These are phyloP conservation scores for Epiblema foenella DNA, from an alignment of 2,888 invertebrate genomes.

Conservation along the genomic window DNA sequence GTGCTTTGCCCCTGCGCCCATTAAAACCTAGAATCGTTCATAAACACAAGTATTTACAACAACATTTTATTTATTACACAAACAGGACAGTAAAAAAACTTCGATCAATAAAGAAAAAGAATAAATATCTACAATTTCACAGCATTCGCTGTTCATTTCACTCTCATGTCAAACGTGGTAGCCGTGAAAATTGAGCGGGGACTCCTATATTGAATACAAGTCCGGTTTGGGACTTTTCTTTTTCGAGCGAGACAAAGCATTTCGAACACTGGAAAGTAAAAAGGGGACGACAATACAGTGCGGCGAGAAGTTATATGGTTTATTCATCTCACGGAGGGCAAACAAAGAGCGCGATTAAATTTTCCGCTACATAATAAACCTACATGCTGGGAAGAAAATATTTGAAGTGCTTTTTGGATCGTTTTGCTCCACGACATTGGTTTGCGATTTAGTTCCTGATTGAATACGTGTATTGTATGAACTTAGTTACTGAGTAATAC, in stretches of 20 bases:
- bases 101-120: too few relatives aligned
- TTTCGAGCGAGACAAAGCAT: slow-evolving; percentile 57
- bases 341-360: slow-evolving; percentile 77
- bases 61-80: neutral
- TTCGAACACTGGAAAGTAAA: slow-evolving; percentile 49
- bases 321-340: slow-evolving; percentile 76
- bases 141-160: slow-evolving; percentile 50
- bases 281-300: slow-evolving; percentile 53
- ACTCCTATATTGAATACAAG: slow-evolving; percentile 61
- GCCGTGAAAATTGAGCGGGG: slow-evolving; percentile 64
- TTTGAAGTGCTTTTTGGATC: slow-evolving; percentile 47
- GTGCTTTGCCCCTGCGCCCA: too few relatives aligned
- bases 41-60: neutral
- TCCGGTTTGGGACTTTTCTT: slow-evolving; percentile 59
- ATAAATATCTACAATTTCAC: slow-evolving; percentile 12
- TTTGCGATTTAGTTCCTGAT: slow-evolving; percentile 43
- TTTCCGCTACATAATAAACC: slow-evolving; percentile 77
- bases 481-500: slow-evolving; percentile 25
- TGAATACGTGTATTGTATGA: slow-evolving; percentile 43
- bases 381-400: slow-evolving; percentile 65
- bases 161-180: slow-evolving; percentile 63
- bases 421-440: slow-evolving; percentile 44
- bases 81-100: too few relatives aligned
- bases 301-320: slow-evolving; percentile 63
- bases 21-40: too few relatives aligned